Base-by-base conservation (phyloP, 2,113 vertebrate species). In the Antechinus flavipes region DNA sequence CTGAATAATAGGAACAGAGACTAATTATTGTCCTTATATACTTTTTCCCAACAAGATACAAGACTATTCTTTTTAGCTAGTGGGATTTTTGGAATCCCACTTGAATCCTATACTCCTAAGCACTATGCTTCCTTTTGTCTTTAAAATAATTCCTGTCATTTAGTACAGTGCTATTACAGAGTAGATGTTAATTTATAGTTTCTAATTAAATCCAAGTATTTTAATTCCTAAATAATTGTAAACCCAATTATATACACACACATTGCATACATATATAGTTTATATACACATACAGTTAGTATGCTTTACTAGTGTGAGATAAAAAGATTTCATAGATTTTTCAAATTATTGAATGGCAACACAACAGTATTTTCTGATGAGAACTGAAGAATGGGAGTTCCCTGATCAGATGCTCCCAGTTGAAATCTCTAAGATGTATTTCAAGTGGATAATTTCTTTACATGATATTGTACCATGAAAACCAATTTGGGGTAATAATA, bases 321-420 rank as follows among this genome's bases (percentile, higher is more conserved):
- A 3, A 68, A 68, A 68, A 68, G 0, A 30, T 35, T 68, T 12
- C 5, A 16, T 35, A 61, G 10, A 16, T 35, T 68, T 68, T 5
- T 30, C 35, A 35, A 68, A 30, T 22, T 35, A 68, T 35, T 35
- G 3, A 68, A 68, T 35, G 30, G 12, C 14, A 35, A 68, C 30
- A 68, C 35, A 68, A 91, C 93, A 91, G 47, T 54, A 3, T 54
- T 96, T 55, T 35, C 55, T 92, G 91, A 46, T 54, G 90, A 89
- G 84, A 93, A 93, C 22, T 68, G 61, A 68, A 22, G 11, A 68
- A 35, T 35, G 30, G 12, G 30, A 68, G 12, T 68, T 14, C 58
- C 30, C 61, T 35, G 61, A 68, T 68, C 30, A 35, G 14, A 35
- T 68, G 30, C 35, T 68, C 12, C 30, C 30, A 68, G 14, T 68